A percentile compares a stretch with the other conserved stretches of the same genome.
phyloP scores from a whole-genome alignment of 2,113 vertebrate species.

The Potamarius usumacintae region DNA sequence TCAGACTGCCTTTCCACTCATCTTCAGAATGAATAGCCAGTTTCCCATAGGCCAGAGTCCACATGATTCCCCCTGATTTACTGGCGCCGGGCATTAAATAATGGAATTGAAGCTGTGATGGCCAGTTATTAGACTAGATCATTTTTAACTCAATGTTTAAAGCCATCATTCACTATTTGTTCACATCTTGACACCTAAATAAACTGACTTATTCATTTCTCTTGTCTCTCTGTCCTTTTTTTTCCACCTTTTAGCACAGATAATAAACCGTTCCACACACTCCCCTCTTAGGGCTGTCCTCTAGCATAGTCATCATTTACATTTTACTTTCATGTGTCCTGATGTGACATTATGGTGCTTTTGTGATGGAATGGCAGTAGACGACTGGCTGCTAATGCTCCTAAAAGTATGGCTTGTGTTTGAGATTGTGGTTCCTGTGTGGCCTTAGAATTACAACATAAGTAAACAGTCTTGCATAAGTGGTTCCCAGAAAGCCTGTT shows the following conservation, averaged over 20 bases:
- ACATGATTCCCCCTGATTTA: constrained; percentile 30
- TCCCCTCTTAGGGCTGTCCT: constrained; percentile 25
- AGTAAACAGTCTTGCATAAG: not conserved
- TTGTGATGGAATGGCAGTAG: not conserved
- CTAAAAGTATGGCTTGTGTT: not conserved
- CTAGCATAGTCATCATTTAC: constrained; percentile 49
- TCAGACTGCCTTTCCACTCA: constrained; percentile 14
- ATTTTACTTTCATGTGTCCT: not conserved
- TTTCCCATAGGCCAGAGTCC: constrained; percentile 28
- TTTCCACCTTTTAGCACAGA: not conserved
- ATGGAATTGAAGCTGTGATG: constrained; percentile 19
- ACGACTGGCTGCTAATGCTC: not conserved
- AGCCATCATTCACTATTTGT: not conserved
- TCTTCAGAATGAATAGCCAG: constrained; percentile 11
- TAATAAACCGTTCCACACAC: constrained; percentile 48
- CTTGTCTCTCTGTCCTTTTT: not conserved
- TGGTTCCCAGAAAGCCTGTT: not conserved
- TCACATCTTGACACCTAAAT: constrained; percentile 12
- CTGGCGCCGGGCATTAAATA: constrained; percentile 11
- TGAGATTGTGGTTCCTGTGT: not conserved
- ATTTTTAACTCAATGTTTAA: constrained; percentile 26
- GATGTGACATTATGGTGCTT: not conserved
- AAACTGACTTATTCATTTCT: constrained; percentile 19
- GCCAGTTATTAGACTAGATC: constrained; percentile 17
- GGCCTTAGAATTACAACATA: not conserved